Base-by-base conservation (phyloP, 2,888 invertebrate species). In the Drosophila buzzatii region DNA sequence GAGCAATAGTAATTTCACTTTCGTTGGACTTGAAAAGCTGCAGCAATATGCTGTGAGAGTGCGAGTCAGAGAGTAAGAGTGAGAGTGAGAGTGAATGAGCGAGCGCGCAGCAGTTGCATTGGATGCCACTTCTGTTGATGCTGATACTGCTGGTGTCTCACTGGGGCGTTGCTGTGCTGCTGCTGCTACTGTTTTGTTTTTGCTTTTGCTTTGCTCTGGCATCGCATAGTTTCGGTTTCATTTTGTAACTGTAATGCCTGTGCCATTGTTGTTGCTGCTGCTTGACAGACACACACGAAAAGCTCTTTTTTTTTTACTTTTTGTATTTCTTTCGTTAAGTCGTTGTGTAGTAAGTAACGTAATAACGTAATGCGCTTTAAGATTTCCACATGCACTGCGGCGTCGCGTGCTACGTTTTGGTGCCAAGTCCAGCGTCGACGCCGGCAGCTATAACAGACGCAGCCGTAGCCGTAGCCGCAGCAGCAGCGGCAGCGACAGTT, bases 391-490 rank as follows among this genome's bases (percentile, higher is more conserved):
- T 81, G 76, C 87, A 81, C 66, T 52, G 58, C 61, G 47, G 42
- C 66, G 64, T 76, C 62, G 78, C 68, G 69, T 70, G 60, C 76
- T 81, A 90, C 85, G 89, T 87, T 88, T 85, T 91, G 90, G 84
- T 91, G 91, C 91, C 92, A 92, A 91, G 91, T 92, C 92, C 91
- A 91, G 90, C 90, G 76, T 64, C 71, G 64, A 69, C 56, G 76
- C 52, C 31, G 45, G 18, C 55, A 39, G 37, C 33, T 37, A 23
- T 37, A 37, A 55, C 31, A 49, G 70, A 42, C 49, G 62, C n/a
- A 44, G 56, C 42, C 44, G 9, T 35, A 12, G 35, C 12, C 23
- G 5, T 35, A 12, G 35, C 12, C 23, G 5, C n/a, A 35, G 39
- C 44, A 6, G 12, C 44, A 52, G 49, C 35, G 60, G 60, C 49